Evolutionary conservation across 2,797 vertebrate species (phyloP).

Genomic region (Enteromius trimaculatus): DNA sequence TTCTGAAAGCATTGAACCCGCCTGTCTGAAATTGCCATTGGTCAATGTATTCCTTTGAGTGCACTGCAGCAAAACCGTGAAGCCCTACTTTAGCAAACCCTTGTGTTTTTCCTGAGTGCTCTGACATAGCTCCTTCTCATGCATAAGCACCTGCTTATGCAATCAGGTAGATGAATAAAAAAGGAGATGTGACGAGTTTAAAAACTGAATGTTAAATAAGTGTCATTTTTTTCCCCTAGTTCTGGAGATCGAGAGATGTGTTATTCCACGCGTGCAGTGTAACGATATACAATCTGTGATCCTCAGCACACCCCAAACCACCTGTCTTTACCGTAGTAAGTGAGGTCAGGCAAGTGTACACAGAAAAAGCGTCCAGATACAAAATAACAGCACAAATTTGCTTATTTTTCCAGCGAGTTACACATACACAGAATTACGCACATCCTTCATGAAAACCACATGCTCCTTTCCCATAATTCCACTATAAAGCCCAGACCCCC

Average conservation of each 20-base stretch:
- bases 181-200: not conserved
- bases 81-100: not conserved
- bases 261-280: conserved; percentile 59
- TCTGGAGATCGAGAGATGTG: conserved; percentile 62
- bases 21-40: not conserved
- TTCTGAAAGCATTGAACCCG: not conserved
- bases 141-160: not conserved
- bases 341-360: conserved; percentile 65
- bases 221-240: conserved; percentile 68
- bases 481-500: conserved; percentile 64
- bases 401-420: conserved; percentile 24
- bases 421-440: conserved; percentile 15
- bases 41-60: not conserved
- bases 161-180: conserved; percentile 6
- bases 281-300: conserved; percentile 63
- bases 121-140: not conserved
- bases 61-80: not conserved
- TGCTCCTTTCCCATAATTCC: conserved; percentile 63
- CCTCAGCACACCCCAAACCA: conserved; percentile 72
- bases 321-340: conserved; percentile 55
- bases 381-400: conserved; percentile 42
- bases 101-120: not conserved
- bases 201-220: conserved; percentile 2
- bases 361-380: conserved; percentile 27
- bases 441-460: conserved; percentile 69